These are phyloP conservation scores for Gorsachius goisagi DNA, from an alignment of 2,113 vertebrate species.

Conservation along the genomic window DNA sequence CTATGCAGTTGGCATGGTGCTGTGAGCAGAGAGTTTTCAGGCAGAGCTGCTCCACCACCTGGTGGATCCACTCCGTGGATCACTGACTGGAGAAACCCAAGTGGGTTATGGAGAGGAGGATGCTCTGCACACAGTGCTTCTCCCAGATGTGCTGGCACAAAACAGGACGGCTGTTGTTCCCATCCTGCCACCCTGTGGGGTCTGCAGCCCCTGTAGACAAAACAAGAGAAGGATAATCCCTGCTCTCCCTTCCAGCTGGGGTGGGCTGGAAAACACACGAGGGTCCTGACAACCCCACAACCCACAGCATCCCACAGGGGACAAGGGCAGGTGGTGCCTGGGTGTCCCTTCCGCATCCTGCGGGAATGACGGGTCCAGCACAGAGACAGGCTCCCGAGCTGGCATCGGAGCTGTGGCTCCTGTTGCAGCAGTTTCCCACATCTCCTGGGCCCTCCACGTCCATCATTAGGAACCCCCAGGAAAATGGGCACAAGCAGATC, in stretches of 20 bases:
- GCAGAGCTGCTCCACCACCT: background rate
- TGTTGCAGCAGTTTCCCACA: background rate
- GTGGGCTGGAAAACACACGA: background rate
- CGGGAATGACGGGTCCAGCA: background rate
- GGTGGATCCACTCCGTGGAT: fast-evolving
- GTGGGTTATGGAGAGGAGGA: background rate
- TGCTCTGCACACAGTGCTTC: background rate
- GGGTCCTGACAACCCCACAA: background rate
- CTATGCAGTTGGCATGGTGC: fast-evolving
- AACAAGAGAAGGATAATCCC: background rate
- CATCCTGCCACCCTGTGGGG: background rate
- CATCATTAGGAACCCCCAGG: background rate
- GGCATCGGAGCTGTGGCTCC: fast-evolving
- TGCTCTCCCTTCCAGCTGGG: background rate
- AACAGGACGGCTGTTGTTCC: background rate
- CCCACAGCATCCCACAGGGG: fast-evolving
- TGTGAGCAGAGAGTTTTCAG: background rate
- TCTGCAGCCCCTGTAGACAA: background rate
- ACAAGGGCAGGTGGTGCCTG: background rate
- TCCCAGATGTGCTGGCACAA: background rate
- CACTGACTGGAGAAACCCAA: background rate
- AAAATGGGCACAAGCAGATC: background rate
- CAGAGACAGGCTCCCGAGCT: fast-evolving
- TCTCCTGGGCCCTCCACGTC: background rate
- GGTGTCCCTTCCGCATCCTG: background rate